Evolutionary conservation across 2,888 invertebrate genomes (phyloP), one percentile per base, ranked within the genome.

Genomic region (Aspidiotus rigidus): DNA sequence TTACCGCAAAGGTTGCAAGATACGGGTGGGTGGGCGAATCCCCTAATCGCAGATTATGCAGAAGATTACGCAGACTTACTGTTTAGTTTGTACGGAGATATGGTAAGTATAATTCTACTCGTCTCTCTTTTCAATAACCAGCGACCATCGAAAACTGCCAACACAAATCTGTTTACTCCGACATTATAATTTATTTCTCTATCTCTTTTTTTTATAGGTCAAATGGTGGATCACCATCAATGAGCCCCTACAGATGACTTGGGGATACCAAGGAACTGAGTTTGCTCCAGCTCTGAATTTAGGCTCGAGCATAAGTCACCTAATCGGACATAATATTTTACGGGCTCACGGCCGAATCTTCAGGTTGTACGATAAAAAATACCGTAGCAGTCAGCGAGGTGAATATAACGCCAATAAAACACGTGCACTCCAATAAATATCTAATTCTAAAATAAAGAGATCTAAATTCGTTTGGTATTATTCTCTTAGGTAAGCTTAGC

Each of bases 151-250:
- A n/a, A n/a, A n/a, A n/a, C n/a, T n/a, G n/a, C n/a, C n/a, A n/a
- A 28, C 28, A 28, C 28, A 28, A 28, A 28, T 28, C 1, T 28
- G 28, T 28, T 28, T 28, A 28, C 28, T 5, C 5, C 28, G 28
- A 28, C 28, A 28, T 28, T 5, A 49, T 6, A 49, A 49, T 56
- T 56, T 7, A 56, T 15, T 56, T 2, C 16, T 15, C 17, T 3
- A 56, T n/a, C 5, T 60, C 5, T 9, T 15, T 60, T n/a, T 60
- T 1, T 7, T n/a, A 7, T 61, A 74, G 75, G 77, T 84, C 0
- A 78, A 79, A 75, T 75, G 76, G 54, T 88, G 87, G 86, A 82
- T 86, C 57, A 88, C 88, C 0, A 80, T 88, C 72, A 88, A 88
- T 75, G 86, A 87, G 74, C 85, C 86, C 0, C 16, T 60, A 39